A percentile compares a stretch with the other conserved stretches of the same genome.
These are phyloP conservation scores for Drosophila incognita DNA, from an alignment of 2,888 invertebrate species.

Conservation along the genomic window DNA sequence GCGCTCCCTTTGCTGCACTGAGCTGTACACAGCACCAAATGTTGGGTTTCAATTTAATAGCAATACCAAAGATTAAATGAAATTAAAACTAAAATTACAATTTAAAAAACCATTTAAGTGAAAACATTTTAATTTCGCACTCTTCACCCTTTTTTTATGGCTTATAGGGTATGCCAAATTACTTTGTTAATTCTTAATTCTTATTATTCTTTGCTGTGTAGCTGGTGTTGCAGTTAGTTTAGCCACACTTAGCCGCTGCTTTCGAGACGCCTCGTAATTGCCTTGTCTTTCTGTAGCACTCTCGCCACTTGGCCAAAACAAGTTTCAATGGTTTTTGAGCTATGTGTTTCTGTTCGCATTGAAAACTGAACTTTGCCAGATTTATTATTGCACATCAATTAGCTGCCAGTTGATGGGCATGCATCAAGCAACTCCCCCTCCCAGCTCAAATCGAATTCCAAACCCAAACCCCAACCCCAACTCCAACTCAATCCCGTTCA, in stretches of 20 bases:
- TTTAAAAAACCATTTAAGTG: background rate
- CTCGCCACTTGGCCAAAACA: slow-evolving; percentile 20
- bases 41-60: background rate
- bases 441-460: background rate
- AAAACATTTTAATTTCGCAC: background rate
- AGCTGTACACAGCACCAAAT: slow-evolving; percentile 4
- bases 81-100: background rate
- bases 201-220: slow-evolving; percentile 1
- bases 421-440: slow-evolving; percentile 1
- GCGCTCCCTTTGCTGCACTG: slow-evolving; percentile 40
- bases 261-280: slow-evolving; percentile 55
- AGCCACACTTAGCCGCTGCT: slow-evolving; percentile 58
- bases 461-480: background rate
- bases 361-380: slow-evolving; percentile 46
- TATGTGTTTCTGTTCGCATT: background rate
- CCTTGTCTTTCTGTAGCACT: slow-evolving; percentile 39
- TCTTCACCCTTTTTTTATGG: background rate
- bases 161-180: background rate
- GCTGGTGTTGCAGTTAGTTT: slow-evolving; percentile 47
- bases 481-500: background rate
- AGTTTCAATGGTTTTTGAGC: slow-evolving; percentile 22
- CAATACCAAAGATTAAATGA: slow-evolving; percentile 4
- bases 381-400: slow-evolving; percentile 75
- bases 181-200: background rate
- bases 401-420: slow-evolving; percentile 49